phyloP scores from a whole-genome alignment of 2,797 vertebrate genomes.

The Hafferia zeledoni region DNA sequence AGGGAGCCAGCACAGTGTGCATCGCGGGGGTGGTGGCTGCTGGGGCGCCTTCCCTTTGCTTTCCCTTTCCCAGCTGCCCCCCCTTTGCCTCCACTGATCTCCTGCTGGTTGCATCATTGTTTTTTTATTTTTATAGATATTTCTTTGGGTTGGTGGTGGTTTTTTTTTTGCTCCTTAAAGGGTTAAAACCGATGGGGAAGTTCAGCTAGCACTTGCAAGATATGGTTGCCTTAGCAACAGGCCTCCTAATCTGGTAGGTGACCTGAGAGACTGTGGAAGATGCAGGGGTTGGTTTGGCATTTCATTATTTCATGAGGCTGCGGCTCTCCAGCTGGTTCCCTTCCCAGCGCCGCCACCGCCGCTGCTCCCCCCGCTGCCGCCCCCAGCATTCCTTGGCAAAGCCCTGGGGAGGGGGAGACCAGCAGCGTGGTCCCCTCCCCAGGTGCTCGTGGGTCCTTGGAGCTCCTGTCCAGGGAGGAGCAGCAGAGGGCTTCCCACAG shows the following conservation, averaged over 20 bases:
- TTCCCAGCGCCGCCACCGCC: slow-evolving; percentile 57
- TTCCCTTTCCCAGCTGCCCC: slow-evolving; percentile 7
- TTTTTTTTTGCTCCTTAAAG: slow-evolving; percentile 66
- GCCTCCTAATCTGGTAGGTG: slow-evolving; percentile 94
- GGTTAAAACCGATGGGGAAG: slow-evolving; percentile 88
- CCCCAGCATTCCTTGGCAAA: slow-evolving; percentile 78
- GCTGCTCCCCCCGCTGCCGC: slow-evolving; percentile 70
- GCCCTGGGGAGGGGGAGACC: not conserved
- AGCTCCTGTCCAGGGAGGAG: not conserved
- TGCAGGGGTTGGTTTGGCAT: slow-evolving; percentile 80
- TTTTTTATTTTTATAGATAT: not conserved
- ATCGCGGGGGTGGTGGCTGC: slow-evolving; percentile 27
- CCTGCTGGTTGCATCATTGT: not conserved
- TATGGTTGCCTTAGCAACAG: slow-evolving; percentile 92
- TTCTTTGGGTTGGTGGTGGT: not conserved
- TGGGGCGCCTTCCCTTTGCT: not conserved
- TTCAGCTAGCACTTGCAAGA: slow-evolving; percentile 87
- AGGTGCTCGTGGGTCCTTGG: not conserved
- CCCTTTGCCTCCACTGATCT: not conserved
- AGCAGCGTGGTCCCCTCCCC: not conserved
- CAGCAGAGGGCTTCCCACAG: not conserved
- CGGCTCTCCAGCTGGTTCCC: slow-evolving; percentile 81
- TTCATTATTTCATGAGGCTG: slow-evolving; percentile 84
- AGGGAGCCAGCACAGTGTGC: slow-evolving; percentile 20
- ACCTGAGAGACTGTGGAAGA: slow-evolving; percentile 89